phyloP scores from a whole-genome alignment of 2,797 vertebrate species.

The Mionectes olivaceus region DNA sequence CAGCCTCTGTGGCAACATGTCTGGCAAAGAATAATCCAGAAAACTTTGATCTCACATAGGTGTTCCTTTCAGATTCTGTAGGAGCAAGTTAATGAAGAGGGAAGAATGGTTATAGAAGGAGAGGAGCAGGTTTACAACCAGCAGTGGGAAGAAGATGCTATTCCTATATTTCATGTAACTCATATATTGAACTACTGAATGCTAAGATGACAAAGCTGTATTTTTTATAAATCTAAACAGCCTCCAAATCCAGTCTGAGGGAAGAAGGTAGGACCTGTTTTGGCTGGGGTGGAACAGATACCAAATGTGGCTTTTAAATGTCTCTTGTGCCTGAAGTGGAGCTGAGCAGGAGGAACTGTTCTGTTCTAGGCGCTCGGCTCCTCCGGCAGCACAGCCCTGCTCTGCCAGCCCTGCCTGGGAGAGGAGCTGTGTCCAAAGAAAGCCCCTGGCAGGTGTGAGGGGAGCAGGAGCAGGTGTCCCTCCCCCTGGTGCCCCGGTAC shows the following conservation, averaged over 20 bases:
- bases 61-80: neutral
- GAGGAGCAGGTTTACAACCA: neutral
- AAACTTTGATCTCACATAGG: neutral
- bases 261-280: neutral
- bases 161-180: neutral
- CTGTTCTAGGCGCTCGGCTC: accelerated
- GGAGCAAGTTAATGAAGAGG: neutral
- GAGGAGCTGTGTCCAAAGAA: neutral
- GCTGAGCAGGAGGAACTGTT: neutral
- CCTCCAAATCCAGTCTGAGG: neutral
- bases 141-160: neutral
- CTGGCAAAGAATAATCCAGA: neutral
- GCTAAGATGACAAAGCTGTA: neutral
- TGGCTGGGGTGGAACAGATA: neutral
- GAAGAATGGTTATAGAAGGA: neutral
- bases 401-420: neutral
- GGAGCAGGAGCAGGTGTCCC: neutral
- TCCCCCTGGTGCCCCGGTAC: constrained; percentile 59
- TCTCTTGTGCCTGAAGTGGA: neutral
- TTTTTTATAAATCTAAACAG: neutral
- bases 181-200: neutral
- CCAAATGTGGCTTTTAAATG: neutral
- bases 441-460: neutral
- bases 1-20: neutral
- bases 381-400: accelerated